Evolutionary conservation across 2,797 vertebrate species (phyloP).

Genomic region (Anableps anableps): DNA sequence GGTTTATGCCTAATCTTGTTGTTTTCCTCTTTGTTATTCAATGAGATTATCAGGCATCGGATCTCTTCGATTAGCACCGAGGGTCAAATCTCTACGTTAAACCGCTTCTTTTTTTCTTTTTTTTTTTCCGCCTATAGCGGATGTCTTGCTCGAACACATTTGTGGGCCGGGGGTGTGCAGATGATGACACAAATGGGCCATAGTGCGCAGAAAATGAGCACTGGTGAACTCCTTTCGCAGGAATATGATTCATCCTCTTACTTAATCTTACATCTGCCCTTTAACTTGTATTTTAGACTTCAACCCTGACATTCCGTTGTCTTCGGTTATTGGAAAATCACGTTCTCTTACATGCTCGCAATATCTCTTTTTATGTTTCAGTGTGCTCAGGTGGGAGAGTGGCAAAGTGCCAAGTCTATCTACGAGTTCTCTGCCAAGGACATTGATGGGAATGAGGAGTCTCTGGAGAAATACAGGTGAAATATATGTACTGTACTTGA

Average conservation of each 20-base stretch:
- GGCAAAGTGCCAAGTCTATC: conserved; percentile 88
- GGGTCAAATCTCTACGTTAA: background rate
- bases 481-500: background rate
- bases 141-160: background rate
- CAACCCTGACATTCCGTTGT: background rate
- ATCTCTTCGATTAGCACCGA: rapidly evolving
- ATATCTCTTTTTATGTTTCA: conserved; percentile 31
- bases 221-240: rapidly evolving
- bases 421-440: conserved; percentile 91
- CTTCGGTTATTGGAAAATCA: background rate
- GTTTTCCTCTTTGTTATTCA: background rate
- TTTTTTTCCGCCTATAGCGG: rapidly evolving
- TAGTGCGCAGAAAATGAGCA: background rate
- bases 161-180: background rate
- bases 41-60: too few relatives aligned
- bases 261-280: background rate
- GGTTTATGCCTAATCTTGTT: background rate
- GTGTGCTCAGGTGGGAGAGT: conserved; percentile 86
- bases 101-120: background rate
- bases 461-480: conserved; percentile 92
- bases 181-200: conserved; percentile 3
- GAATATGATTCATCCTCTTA: background rate
- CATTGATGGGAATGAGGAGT: conserved; percentile 89
- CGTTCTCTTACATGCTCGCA: rapidly evolving
- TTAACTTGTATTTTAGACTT: conserved; percentile 23